Evolutionary conservation across 2,797 vertebrate species (phyloP).

Genomic region (Trachurus trachurus): DNA sequence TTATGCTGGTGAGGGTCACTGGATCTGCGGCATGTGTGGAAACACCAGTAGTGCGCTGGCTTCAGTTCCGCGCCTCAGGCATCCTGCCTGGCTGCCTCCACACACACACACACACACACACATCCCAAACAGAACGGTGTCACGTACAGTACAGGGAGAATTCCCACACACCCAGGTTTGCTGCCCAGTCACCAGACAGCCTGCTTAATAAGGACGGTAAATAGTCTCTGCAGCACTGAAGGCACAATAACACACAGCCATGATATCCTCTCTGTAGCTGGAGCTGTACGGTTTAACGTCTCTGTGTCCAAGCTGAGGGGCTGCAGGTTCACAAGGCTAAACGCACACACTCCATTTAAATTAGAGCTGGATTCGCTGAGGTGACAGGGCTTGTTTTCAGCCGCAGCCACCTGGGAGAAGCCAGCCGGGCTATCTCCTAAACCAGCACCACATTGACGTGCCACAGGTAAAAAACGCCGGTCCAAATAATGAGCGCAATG

Average conservation of each 20-base stretch:
- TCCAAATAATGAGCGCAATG: constrained; percentile 65
- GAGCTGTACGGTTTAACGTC: constrained; percentile 55
- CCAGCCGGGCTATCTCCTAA: constrained; percentile 60
- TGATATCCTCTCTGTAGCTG: constrained; percentile 67
- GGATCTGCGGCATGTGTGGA: constrained; percentile 81
- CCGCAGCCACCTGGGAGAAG: constrained; percentile 53
- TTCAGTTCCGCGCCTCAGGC: constrained; percentile 63
- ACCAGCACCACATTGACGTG: constrained; percentile 47
- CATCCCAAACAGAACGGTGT: constrained; percentile 54
- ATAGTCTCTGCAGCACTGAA: constrained; percentile 70
- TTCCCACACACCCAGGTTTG: constrained; percentile 61
- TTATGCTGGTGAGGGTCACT: constrained; percentile 80
- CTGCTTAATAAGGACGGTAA: constrained; percentile 78
- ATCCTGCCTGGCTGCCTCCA: constrained; percentile 42
- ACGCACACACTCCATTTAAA: constrained; percentile 65
- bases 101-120: constrained; percentile 30
- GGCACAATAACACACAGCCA: constrained; percentile 67
- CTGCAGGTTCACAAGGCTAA: constrained; percentile 70
- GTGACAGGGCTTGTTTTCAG: constrained; percentile 63
- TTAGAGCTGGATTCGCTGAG: constrained; percentile 62
- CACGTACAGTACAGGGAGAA: constrained; percentile 47
- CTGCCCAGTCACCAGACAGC: constrained; percentile 72
- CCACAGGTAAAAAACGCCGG: constrained; percentile 65
- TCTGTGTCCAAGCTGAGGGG: constrained; percentile 56
- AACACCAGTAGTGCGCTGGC: constrained; percentile 71